These are phyloP conservation scores for Jaculus jaculus DNA, from an alignment of 2,113 vertebrate genomes.

Conservation along the genomic window DNA sequence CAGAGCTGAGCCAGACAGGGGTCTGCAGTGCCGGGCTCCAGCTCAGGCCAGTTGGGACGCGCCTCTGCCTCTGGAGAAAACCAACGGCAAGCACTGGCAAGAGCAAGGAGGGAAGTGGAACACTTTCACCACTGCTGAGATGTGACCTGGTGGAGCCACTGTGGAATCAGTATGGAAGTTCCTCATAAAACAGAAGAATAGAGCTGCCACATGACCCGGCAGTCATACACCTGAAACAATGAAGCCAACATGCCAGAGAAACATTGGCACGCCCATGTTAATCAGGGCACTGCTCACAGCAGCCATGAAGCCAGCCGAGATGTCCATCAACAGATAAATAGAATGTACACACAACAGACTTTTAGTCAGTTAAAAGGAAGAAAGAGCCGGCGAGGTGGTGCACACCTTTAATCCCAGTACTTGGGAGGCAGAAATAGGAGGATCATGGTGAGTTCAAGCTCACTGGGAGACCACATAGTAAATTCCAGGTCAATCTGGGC, in stretches of 20 bases:
- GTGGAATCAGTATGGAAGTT: background rate
- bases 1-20: background rate
- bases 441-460: no score
- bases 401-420: no score
- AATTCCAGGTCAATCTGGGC: no score
- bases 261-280: background rate
- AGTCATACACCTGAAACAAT: no score
- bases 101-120: background rate
- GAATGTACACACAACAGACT: background rate
- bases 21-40: background rate
- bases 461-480: no score
- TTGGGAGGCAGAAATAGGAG: no score
- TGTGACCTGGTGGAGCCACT: background rate
- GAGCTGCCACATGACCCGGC: background rate
- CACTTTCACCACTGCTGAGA: background rate
- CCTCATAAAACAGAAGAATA: background rate
- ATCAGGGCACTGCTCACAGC: background rate
- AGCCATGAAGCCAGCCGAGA: background rate
- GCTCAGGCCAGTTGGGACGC: background rate
- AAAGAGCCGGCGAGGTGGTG: no score
- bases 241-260: background rate
- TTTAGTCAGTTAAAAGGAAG: background rate
- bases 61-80: background rate
- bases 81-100: background rate
- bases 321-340: background rate